phyloP scores from a whole-genome alignment of 1,140 invertebrate genomes.

The Marisa cornuarietis region DNA sequence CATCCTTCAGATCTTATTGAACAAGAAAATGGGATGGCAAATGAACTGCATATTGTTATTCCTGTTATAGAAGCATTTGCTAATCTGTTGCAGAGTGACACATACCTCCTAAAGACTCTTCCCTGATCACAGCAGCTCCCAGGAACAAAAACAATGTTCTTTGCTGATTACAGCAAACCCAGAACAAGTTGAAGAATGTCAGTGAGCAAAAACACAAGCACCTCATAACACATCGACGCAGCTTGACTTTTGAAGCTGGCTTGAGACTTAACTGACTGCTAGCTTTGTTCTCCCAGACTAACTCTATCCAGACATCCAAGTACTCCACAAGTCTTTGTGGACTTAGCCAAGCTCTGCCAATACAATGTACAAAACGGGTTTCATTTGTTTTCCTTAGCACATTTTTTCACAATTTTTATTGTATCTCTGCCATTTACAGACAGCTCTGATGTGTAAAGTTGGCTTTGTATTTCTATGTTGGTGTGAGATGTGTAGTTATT shows the following conservation, averaged over 20 bases:
- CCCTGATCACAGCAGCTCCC: not conserved
- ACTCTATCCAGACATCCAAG: not conserved
- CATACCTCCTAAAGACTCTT: constrained; percentile 16
- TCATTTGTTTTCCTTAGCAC: too few species aligned
- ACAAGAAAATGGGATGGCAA: not conserved
- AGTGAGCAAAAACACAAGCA: not conserved
- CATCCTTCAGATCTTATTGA: not conserved
- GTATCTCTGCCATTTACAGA: too few species aligned
- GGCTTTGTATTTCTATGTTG: too few species aligned
- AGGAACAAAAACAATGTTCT: not conserved
- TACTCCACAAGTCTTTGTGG: too few species aligned
- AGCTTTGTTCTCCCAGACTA: not conserved
- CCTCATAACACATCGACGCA: not conserved
- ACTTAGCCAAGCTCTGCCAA: too few species aligned
- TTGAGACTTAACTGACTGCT: not conserved
- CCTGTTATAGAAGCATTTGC: not conserved
- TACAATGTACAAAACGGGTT: too few species aligned
- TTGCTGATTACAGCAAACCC: too few species aligned
- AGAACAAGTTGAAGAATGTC: not conserved
- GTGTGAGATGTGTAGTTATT: too few species aligned
- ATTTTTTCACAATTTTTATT: too few species aligned
- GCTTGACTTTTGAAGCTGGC: not conserved
- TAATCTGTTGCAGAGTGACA: constrained; percentile 13
- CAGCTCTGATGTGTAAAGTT: too few species aligned
- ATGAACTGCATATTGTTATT: not conserved